phyloP scores from a whole-genome alignment of 2,888 invertebrate species.

The Campoplex capitator region DNA sequence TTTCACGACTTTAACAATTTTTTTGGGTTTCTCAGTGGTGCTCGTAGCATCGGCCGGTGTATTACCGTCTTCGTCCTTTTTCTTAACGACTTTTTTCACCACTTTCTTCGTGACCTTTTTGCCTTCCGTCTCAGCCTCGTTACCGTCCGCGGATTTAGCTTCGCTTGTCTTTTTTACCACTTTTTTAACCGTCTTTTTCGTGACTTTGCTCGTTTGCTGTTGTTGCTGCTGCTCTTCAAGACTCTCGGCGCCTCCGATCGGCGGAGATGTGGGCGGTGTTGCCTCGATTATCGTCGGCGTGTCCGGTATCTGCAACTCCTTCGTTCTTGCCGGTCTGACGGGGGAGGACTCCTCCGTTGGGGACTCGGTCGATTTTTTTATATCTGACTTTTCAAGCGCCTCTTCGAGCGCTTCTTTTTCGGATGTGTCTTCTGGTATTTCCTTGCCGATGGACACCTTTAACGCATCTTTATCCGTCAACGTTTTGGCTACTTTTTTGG shows the following conservation, averaged over 20 bases:
- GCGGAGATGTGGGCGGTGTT: slow-evolving; percentile 79
- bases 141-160: slow-evolving; percentile 72
- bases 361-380: slow-evolving; percentile 48
- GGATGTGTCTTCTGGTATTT: slow-evolving; percentile 67
- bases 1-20: slow-evolving; percentile 85
- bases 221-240: slow-evolving; percentile 31
- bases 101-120: slow-evolving; percentile 85
- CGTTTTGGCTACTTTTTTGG: slow-evolving; percentile 50
- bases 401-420: slow-evolving; percentile 70
- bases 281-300: slow-evolving; percentile 79
- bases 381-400: slow-evolving; percentile 78
- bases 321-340: slow-evolving; percentile 75
- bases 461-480: slow-evolving; percentile 23
- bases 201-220: slow-evolving; percentile 41
- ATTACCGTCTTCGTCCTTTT: slow-evolving; percentile 72
- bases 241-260: slow-evolving; percentile 66
- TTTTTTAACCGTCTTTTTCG: slow-evolving; percentile 70
- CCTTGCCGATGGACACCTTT: background rate
- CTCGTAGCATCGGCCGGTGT: slow-evolving; percentile 73
- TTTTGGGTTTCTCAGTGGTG: slow-evolving; percentile 83
- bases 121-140: slow-evolving; percentile 74
- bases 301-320: slow-evolving; percentile 76
- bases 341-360: slow-evolving; percentile 59
- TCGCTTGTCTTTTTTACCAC: slow-evolving; percentile 72
- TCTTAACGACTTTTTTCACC: slow-evolving; percentile 85